Evolutionary conservation across 2,113 vertebrate genomes (phyloP).

Genomic region (Hiodon tergisus): DNA sequence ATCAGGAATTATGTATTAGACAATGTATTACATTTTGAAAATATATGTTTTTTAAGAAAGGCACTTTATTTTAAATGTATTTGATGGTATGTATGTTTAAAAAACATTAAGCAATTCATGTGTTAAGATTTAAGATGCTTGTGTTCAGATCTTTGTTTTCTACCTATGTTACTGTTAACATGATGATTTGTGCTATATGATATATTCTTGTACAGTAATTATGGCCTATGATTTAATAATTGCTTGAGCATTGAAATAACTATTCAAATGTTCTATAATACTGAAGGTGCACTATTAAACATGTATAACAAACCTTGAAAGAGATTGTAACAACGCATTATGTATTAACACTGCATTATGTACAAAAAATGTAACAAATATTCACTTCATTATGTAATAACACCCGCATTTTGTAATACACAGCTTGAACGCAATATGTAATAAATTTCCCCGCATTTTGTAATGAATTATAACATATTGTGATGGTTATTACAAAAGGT

Average conservation of each 20-base stretch:
- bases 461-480: no score
- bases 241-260: constrained; percentile 23
- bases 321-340: not conserved
- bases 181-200: constrained; percentile 34
- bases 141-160: constrained; percentile 32
- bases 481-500: no score
- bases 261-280: constrained; percentile 28
- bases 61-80: constrained; percentile 41
- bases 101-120: no score
- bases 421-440: no score
- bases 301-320: constrained; percentile 22
- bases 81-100: constrained; percentile 22
- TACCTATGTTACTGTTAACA: constrained; percentile 35
- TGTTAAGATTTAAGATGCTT: not conserved
- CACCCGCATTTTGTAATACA: no score
- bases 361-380: no score
- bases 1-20: constrained; percentile 29
- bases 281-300: constrained; percentile 36
- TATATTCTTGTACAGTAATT: constrained; percentile 55
- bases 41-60: constrained; percentile 32
- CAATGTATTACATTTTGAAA: constrained; percentile 29
- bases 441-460: no score
- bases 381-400: no score
- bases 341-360: no score
- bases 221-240: constrained; percentile 38